These are phyloP conservation scores for Heliconius ethilla DNA, from an alignment of 2,888 invertebrate species.

Conservation along the genomic window DNA sequence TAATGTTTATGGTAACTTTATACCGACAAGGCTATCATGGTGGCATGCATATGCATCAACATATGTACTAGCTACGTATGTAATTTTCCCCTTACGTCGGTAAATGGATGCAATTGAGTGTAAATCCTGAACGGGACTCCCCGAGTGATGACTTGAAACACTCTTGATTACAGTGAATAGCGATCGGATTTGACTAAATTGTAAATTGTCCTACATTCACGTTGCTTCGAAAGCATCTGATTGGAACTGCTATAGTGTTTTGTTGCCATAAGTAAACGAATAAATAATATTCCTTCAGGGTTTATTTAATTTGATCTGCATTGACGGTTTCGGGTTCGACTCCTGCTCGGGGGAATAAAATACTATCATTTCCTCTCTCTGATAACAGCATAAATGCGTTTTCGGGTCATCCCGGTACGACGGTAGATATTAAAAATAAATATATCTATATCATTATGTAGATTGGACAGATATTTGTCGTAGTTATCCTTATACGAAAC, in stretches of 20 bases:
- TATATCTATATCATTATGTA: no score
- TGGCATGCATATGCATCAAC: not conserved
- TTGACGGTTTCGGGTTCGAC: no score
- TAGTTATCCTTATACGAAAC: no score
- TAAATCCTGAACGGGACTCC: slow-evolving; percentile 26
- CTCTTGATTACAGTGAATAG: slow-evolving; percentile 35
- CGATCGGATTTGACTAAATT: slow-evolving; percentile 23
- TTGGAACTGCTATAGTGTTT: not conserved
- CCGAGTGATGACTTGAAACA: slow-evolving; percentile 30
- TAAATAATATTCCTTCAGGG: not conserved
- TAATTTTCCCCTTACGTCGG: not conserved
- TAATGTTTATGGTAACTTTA: no score
- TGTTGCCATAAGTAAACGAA: not conserved
- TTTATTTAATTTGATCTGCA: not conserved
- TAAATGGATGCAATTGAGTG: slow-evolving; percentile 32
- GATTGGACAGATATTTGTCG: no score
- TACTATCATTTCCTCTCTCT: no score
- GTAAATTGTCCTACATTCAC: slow-evolving; percentile 14
- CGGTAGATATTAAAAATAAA: no score
- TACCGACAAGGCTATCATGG: no score
- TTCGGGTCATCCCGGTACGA: no score
- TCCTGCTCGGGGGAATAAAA: no score
- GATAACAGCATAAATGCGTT: no score
- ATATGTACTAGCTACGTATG: not conserved
- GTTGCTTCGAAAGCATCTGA: not conserved